phyloP scores from a whole-genome alignment of 2,113 vertebrate species.

The Fulmarus glacialis region DNA sequence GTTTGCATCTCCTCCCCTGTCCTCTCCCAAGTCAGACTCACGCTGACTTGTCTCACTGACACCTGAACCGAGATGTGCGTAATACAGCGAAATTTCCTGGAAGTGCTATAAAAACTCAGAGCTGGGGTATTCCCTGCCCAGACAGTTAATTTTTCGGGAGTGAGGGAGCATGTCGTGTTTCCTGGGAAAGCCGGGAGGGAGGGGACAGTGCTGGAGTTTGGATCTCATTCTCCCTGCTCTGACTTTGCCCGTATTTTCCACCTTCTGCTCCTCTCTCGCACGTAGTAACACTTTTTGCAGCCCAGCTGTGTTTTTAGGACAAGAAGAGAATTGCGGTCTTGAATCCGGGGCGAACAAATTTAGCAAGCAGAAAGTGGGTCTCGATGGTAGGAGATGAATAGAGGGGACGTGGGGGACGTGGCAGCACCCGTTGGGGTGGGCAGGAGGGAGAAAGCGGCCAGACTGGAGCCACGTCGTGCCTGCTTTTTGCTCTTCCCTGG shows the following conservation, averaged over 20 bases:
- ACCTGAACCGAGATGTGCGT: not conserved
- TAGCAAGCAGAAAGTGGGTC: not conserved
- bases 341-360: not conserved
- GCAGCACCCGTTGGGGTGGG: not conserved
- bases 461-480: fast-evolving
- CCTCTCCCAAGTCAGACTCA: not conserved
- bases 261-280: not conserved
- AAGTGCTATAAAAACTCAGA: not conserved
- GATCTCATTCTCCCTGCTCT: not conserved
- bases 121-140: not conserved
- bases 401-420: fast-evolving
- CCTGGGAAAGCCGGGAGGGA: not conserved
- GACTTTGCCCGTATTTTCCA: not conserved
- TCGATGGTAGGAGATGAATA: not conserved
- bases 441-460: fast-evolving
- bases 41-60: not conserved
- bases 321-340: not conserved
- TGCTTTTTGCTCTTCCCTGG: not conserved
- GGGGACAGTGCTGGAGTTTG: not conserved
- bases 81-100: not conserved
- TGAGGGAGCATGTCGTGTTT: fast-evolving
- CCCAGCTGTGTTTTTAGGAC: not conserved
- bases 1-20: not conserved
- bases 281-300: not conserved
- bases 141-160: not conserved